phyloP scores from a whole-genome alignment of 2,888 invertebrate species.

The Calameuta idolon region DNA sequence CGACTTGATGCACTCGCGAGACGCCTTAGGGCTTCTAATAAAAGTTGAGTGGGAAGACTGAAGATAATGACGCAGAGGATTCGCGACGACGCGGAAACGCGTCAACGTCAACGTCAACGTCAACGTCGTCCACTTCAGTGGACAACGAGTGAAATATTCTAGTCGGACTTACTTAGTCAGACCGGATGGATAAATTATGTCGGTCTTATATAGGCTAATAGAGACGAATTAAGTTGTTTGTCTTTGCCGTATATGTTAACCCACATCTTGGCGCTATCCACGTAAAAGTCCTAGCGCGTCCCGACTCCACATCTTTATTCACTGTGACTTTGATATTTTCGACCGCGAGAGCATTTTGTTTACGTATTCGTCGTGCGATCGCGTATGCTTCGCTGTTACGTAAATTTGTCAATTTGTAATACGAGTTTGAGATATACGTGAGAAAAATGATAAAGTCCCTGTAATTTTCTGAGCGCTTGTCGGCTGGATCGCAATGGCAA shows the following conservation, averaged over 20 bases:
- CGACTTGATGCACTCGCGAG: neutral
- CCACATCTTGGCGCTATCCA: neutral
- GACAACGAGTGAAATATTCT: neutral
- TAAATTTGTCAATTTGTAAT: neutral
- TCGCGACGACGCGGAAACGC: neutral
- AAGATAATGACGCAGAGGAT: neutral
- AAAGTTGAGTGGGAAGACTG: neutral
- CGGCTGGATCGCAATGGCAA: neutral
- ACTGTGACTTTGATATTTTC: neutral
- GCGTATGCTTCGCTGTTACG: neutral
- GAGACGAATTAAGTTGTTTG: constrained; percentile 54
- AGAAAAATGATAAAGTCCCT: neutral
- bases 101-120: neutral
- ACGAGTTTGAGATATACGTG: neutral
- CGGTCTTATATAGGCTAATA: constrained; percentile 50
- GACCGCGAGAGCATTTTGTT: neutral
- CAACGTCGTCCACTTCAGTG: neutral
- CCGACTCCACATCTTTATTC: neutral
- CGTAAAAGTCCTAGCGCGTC: neutral
- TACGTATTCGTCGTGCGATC: neutral
- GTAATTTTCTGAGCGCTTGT: neutral
- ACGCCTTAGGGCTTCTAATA: neutral
- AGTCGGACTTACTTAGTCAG: constrained; percentile 41
- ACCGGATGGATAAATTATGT: constrained; percentile 56
- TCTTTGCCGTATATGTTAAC: constrained; percentile 31